Evolutionary conservation across 2,113 vertebrate species (phyloP).

Genomic region (Odontesthes bonariensis): DNA sequence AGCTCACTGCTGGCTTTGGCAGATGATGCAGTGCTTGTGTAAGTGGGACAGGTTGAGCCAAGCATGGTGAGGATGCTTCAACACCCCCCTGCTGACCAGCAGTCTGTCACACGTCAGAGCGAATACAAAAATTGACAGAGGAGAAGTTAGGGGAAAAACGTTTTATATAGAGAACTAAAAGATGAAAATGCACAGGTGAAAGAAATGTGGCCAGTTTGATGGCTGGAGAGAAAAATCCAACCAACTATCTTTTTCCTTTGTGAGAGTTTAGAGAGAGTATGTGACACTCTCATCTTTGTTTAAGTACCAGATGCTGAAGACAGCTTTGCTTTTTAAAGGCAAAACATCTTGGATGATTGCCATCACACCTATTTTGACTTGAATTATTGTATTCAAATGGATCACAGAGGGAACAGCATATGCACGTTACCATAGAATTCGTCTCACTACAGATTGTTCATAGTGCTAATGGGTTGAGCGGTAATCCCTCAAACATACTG

Average conservation of each 20-base stretch:
- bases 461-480: not conserved
- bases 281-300: not conserved
- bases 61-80: slow-evolving; percentile 37
- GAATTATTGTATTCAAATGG: not conserved
- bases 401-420: not conserved
- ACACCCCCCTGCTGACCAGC: slow-evolving; percentile 57
- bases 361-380: not conserved
- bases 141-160: not conserved
- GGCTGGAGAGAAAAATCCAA: too few species aligned
- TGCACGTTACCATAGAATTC: not conserved
- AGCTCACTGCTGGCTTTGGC: slow-evolving; percentile 54
- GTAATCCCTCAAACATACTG: not conserved
- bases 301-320: not conserved
- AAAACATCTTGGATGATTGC: not conserved
- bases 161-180: not conserved
- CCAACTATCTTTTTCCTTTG: not conserved
- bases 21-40: slow-evolving; percentile 58
- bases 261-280: not conserved
- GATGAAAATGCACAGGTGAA: not conserved
- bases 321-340: not conserved
- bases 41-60: slow-evolving; percentile 47
- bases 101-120: slow-evolving; percentile 46
- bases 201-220: not conserved
- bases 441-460: not conserved
- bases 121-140: slow-evolving; percentile 1